phyloP scores from a whole-genome alignment of 2,797 vertebrate species.

The Hafferia zeledoni region DNA sequence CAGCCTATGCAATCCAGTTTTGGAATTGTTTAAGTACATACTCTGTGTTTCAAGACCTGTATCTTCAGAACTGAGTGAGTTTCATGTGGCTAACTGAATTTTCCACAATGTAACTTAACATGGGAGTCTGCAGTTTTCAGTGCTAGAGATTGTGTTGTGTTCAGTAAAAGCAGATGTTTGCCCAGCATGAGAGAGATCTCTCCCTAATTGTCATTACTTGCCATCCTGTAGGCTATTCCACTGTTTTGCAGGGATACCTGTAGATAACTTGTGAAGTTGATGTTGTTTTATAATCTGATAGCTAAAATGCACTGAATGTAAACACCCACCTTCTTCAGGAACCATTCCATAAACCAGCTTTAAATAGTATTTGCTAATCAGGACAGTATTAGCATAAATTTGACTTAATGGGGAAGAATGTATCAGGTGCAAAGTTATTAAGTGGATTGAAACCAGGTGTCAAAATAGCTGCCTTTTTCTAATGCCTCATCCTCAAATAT shows the following conservation, averaged over 20 bases:
- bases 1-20: background rate
- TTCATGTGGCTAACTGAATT: background rate
- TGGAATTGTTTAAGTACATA: background rate
- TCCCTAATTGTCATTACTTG: background rate
- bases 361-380: conserved; percentile 64
- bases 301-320: background rate
- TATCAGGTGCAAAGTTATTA: conserved; percentile 44
- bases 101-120: background rate
- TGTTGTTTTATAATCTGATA: background rate
- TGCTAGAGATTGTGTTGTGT: background rate
- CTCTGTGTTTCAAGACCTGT: background rate
- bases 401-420: conserved; percentile 33
- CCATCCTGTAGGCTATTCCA: background rate
- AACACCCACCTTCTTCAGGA: background rate
- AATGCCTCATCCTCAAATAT: background rate
- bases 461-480: conserved; percentile 42
- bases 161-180: background rate
- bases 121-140: background rate
- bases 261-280: background rate
- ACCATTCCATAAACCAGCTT: background rate
- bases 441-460: conserved; percentile 38
- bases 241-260: background rate
- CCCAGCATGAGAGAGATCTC: background rate
- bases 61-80: background rate
- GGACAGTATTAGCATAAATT: conserved; percentile 55